These are phyloP conservation scores for Oophaga sylvatica DNA, from an alignment of 2,797 vertebrate genomes.

Conservation along the genomic window DNA sequence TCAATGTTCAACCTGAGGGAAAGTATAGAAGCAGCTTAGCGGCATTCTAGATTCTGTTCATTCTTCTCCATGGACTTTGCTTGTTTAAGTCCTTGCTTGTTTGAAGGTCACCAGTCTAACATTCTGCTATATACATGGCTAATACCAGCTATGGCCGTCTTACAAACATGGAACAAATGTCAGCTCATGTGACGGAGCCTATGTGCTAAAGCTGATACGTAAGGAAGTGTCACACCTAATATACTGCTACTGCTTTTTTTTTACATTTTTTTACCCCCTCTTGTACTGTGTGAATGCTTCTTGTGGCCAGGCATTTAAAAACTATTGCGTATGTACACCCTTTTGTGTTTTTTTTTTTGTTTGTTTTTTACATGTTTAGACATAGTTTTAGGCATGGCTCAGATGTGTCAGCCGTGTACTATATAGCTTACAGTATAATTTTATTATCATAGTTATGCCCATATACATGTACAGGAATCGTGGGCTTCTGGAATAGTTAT, in stretches of 20 bases:
- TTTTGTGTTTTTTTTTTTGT: no score
- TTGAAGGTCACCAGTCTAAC: neutral
- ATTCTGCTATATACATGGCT: neutral
- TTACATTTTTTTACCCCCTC: no score
- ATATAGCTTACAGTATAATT: neutral
- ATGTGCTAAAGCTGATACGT: neutral
- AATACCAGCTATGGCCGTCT: neutral
- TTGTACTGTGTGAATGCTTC: no score
- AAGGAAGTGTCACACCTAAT: no score
- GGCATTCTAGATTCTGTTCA: neutral
- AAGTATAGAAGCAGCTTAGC: slow-evolving; percentile 20
- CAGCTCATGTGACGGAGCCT: neutral
- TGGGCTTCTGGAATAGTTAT: neutral
- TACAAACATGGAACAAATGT: neutral
- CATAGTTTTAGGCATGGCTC: neutral
- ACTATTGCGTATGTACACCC: no score
- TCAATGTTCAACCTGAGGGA: slow-evolving; percentile 4
- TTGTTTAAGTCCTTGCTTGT: slow-evolving; percentile 5
- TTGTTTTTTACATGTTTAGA: no score
- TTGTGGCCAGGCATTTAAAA: no score
- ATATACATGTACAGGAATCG: no score
- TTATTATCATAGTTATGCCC: neutral
- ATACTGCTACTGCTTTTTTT: no score
- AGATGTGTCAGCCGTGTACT: neutral
- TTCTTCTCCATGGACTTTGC: slow-evolving; percentile 5